phyloP scores from a whole-genome alignment of 1,140 invertebrate species.

The Drosophila gunungcola region DNA sequence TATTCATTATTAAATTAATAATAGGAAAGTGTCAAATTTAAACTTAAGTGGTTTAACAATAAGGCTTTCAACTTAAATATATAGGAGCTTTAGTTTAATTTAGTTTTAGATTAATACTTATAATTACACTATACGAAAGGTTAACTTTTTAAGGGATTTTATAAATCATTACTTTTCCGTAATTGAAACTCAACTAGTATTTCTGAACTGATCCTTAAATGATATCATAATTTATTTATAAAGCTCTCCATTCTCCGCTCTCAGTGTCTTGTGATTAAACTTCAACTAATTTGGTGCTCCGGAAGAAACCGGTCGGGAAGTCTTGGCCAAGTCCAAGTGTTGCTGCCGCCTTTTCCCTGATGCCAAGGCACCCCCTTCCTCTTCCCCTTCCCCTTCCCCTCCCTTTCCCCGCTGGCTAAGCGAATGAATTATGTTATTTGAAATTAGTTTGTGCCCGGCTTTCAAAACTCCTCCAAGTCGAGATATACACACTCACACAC shows the following conservation, averaged over 20 bases:
- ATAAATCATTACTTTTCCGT: too few relatives aligned
- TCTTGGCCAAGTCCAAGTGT: conserved; percentile 46
- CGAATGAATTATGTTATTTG: conserved; percentile 84
- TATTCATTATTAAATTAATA: too few relatives aligned
- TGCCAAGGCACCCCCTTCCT: neutral
- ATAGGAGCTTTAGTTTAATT: too few relatives aligned
- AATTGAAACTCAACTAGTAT: too few relatives aligned
- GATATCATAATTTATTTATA: neutral
- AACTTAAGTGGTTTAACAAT: too few relatives aligned
- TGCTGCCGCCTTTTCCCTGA: conserved; percentile 15
- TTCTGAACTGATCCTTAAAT: too few relatives aligned
- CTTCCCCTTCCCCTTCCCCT: neutral
- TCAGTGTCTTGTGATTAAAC: conserved; percentile 65
- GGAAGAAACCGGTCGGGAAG: conserved; percentile 63
- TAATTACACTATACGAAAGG: too few relatives aligned
- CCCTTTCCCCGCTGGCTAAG: conserved; percentile 53
- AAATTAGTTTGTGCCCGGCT: conserved; percentile 82
- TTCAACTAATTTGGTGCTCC: conserved; percentile 75
- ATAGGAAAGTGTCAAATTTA: too few relatives aligned
- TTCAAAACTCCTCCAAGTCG: conserved; percentile 57
- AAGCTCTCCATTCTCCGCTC: conserved; percentile 1
- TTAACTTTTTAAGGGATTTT: too few relatives aligned
- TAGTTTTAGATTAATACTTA: too few relatives aligned
- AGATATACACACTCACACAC: conserved; percentile 20
- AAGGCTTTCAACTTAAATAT: too few relatives aligned